Percentiles rank a stretch among this genome's conserved stretches.
phyloP scores from a whole-genome alignment of 2,113 vertebrate species.

The Strix aluco region DNA sequence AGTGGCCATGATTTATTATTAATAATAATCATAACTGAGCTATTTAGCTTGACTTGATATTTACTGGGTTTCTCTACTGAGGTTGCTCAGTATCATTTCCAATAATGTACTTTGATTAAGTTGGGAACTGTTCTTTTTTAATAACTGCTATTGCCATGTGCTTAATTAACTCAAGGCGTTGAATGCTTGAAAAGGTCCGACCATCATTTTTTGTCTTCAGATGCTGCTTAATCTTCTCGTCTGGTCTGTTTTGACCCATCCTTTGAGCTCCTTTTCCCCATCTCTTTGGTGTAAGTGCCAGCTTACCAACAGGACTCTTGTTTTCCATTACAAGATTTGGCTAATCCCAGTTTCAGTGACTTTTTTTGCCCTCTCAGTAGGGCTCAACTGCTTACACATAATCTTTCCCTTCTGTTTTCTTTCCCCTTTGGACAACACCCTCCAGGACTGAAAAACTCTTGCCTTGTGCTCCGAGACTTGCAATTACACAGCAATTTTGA shows the following conservation, averaged over 20 bases:
- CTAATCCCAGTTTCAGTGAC: slow-evolving; percentile 51
- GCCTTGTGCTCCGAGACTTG: slow-evolving; percentile 14
- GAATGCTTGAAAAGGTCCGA: not conserved
- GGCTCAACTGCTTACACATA: slow-evolving; percentile 18
- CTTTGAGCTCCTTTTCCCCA: not conserved
- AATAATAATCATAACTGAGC: slow-evolving; percentile 10
- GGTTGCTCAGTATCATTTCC: not conserved
- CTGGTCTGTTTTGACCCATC: not conserved
- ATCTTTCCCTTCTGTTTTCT: slow-evolving; percentile 50
- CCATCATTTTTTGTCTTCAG: not conserved
- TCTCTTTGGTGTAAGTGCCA: slow-evolving; percentile 6
- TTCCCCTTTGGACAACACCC: not conserved
- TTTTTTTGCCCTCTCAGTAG: slow-evolving; percentile 18
- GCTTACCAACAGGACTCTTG: slow-evolving; percentile 21
- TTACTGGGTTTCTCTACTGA: not conserved
- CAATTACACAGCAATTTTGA: slow-evolving; percentile 60
- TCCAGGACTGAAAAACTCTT: slow-evolving; percentile 46
- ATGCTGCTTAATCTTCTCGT: not conserved
- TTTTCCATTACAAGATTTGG: slow-evolving; percentile 47
- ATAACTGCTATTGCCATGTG: not conserved
- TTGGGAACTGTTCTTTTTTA: not conserved
- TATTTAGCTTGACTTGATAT: slow-evolving; percentile 22
- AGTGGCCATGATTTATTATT: slow-evolving; percentile 34
- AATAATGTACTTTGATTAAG: slow-evolving; percentile 1
- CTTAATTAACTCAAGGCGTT: slow-evolving; percentile 1